Base-by-base conservation (phyloP, 2,888 invertebrate species). In the Idaea aversata region DNA sequence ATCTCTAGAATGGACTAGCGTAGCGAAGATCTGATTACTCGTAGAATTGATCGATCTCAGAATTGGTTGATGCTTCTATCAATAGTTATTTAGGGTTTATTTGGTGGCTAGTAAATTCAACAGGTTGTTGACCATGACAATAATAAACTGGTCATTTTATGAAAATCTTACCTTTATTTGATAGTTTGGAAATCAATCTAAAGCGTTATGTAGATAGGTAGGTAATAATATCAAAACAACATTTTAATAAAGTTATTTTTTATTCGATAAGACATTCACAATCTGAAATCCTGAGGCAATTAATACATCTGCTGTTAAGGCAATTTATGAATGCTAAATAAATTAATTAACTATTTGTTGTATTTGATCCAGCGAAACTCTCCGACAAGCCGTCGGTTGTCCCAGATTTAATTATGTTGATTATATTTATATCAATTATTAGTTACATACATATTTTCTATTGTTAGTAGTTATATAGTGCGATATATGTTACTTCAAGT, bases 251-350 rank as follows among this genome's bases (percentile, higher is more conserved):
- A 89, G 87, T 88, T 87, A 87, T 87, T 87, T 87, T 88, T 89
- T 90, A 90, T 90, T 91, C 85, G 85, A 90, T 89, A 90, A 88
- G 88, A 89, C 87, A 87, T 90, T 87, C 87, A 90, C 87, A 90
- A 89, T 89, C 85, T 89, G 87, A 87, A 87, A 88, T 80, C 78
- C 85, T 84, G 84, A 84, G 85, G 88, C 86, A 86, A 83, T 86
- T 86, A 84, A 86, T 85, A 47, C 34, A 85, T 88, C 83, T 87
- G 87, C 83, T 86, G 84, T 88, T 88, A 88, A 87, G 87, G 88
- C 88, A 89, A 87, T 88, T 84, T 85, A 87, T 83, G 86, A 86
- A 88, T 85, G 86, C 86, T 87, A 83, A 85, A 85, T 87, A 88
- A 88, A 90, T 91, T 90, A 90, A 90, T 89, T 84, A 90, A 83